A percentile compares a stretch with the other conserved stretches of the same genome.
These are phyloP conservation scores for Ennomos erosarius DNA, from an alignment of 2,888 invertebrate species.

Conservation along the genomic window DNA sequence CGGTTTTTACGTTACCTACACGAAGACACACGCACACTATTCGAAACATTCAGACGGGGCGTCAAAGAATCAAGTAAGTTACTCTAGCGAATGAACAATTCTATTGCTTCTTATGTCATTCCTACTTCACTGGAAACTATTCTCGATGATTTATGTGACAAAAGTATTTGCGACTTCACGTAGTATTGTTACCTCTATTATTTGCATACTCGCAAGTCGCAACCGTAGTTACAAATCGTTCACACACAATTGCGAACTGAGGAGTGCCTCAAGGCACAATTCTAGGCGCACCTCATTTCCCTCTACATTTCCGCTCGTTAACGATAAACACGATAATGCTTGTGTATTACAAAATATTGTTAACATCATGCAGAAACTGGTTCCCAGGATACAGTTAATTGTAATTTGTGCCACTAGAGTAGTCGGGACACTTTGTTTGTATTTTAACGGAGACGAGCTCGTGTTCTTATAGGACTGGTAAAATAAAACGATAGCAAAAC, in stretches of 20 bases:
- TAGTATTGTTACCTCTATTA: slow-evolving; percentile 38
- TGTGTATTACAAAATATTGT: slow-evolving; percentile 71
- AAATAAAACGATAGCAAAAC: slow-evolving; percentile 50
- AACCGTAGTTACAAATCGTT: slow-evolving; percentile 47
- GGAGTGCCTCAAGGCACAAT: slow-evolving; percentile 65
- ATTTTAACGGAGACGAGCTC: slow-evolving; percentile 40
- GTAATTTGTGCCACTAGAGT: slow-evolving; percentile 69
- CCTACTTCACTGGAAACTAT: slow-evolving; percentile 29
- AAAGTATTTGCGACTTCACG: slow-evolving; percentile 42
- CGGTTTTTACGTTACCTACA: slow-evolving; percentile 93
- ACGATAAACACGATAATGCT: slow-evolving; percentile 71
- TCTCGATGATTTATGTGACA: slow-evolving; percentile 36
- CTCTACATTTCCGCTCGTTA: slow-evolving; percentile 72
- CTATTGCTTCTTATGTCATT: slow-evolving; percentile 18
- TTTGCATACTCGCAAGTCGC: slow-evolving; percentile 46
- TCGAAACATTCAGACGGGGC: slow-evolving; percentile 95
- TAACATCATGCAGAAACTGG: slow-evolving; percentile 66
- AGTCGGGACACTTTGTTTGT: slow-evolving; percentile 50
- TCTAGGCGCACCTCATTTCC: slow-evolving; percentile 64
- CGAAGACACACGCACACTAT: slow-evolving; percentile 95
- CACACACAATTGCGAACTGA: slow-evolving; percentile 50
- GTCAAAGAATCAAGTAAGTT: slow-evolving; percentile 95
- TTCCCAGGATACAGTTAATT: slow-evolving; percentile 70
- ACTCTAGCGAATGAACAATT: slow-evolving; percentile 3
- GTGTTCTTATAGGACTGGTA: slow-evolving; percentile 40